Percentiles rank a stretch among this genome's conserved stretches.
Evolutionary conservation across 2,797 vertebrate genomes (phyloP).

Genomic region (Synanceia verrucosa): DNA sequence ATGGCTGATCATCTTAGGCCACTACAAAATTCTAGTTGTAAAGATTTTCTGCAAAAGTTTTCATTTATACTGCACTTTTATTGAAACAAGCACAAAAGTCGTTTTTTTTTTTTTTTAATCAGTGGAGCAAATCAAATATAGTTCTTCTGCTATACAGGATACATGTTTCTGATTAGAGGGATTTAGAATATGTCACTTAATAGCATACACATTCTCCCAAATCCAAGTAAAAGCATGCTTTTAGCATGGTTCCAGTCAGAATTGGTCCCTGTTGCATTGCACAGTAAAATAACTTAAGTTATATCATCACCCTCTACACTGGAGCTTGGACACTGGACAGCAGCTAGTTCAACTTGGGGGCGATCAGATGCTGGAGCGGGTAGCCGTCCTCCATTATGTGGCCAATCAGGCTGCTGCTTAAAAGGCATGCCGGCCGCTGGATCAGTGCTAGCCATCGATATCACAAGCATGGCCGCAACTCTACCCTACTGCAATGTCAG

Average conservation of each 20-base stretch:
- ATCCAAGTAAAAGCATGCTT: slow-evolving; percentile 66
- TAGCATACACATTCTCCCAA: slow-evolving; percentile 51
- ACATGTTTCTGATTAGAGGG: slow-evolving; percentile 50
- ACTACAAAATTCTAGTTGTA: slow-evolving; percentile 61
- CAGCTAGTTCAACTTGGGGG: slow-evolving; percentile 62
- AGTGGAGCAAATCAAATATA: slow-evolving; percentile 62
- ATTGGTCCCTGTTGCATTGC: slow-evolving; percentile 80
- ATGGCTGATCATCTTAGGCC: slow-evolving; percentile 46
- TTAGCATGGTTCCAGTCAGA: slow-evolving; percentile 80
- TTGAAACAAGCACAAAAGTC: slow-evolving; percentile 53
- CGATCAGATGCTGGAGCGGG: slow-evolving; percentile 54
- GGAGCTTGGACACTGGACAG: slow-evolving; percentile 65
- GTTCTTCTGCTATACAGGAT: slow-evolving; percentile 55
- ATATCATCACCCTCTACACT: slow-evolving; percentile 63
- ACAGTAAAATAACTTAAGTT: slow-evolving; percentile 71
- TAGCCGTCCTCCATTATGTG: slow-evolving; percentile 43
- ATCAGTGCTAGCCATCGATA: slow-evolving; percentile 65
- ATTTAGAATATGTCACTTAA: slow-evolving; percentile 51
- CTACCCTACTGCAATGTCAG: slow-evolving; percentile 72
- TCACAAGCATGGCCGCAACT: slow-evolving; percentile 62
- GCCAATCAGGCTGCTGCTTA: slow-evolving; percentile 65
- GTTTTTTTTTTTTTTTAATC: slow-evolving; percentile 18
- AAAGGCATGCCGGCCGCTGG: slow-evolving; percentile 47
- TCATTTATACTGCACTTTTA: slow-evolving; percentile 57
- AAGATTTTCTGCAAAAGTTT: slow-evolving; percentile 57